Percentiles rank a stretch among this genome's conserved stretches.
phyloP scores from a whole-genome alignment of 2,113 vertebrate species.

The Poicephalus gulielmi region DNA sequence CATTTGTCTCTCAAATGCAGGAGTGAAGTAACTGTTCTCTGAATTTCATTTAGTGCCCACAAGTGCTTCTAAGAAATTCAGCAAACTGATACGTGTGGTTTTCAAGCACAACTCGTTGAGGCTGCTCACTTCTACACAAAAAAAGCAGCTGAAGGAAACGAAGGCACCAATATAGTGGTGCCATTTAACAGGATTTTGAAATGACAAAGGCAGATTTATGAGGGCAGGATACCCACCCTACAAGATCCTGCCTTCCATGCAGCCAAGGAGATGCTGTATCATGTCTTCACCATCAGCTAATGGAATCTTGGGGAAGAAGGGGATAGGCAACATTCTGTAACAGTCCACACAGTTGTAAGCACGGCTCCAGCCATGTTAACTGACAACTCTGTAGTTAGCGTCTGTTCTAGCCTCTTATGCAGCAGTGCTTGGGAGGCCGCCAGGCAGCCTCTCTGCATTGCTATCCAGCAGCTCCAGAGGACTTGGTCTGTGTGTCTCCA shows the following conservation, averaged over 20 bases:
- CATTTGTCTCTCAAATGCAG: background rate
- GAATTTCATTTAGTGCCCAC: background rate
- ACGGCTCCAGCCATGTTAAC: background rate
- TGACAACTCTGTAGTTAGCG: background rate
- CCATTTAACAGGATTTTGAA: background rate
- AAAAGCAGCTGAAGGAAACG: background rate
- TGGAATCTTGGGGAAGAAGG: accelerated
- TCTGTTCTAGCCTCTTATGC: background rate
- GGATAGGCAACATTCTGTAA: background rate
- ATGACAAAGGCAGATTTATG: background rate
- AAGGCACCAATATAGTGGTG: background rate
- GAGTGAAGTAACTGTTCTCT: background rate
- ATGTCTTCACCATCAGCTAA: accelerated
- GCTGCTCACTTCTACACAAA: background rate
- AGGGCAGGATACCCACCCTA: background rate
- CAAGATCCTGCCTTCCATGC: background rate
- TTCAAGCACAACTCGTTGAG: background rate
- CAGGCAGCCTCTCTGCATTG: background rate
- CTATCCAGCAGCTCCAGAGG: background rate
- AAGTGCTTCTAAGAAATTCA: background rate
- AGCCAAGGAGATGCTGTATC: background rate
- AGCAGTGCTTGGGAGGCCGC: conserved; percentile 10
- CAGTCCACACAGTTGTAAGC: background rate
- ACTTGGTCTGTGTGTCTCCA: background rate
- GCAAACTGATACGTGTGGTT: background rate